Evolutionary conservation across 2,797 vertebrate species (phyloP).

Genomic region (Rhadinocentrus ornatus): DNA sequence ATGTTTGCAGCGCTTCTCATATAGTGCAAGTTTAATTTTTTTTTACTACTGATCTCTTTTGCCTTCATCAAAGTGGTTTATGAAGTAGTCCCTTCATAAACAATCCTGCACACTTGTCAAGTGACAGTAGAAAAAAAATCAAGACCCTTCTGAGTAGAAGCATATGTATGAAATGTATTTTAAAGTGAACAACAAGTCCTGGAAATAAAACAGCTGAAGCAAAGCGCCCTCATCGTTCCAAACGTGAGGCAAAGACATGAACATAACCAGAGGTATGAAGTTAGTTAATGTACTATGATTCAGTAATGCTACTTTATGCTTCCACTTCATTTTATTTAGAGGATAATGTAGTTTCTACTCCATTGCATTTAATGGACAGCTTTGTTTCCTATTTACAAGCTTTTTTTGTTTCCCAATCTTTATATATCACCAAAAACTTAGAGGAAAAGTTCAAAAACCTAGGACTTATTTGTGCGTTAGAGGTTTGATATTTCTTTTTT

Average conservation of each 20-base stretch:
- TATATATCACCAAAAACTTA: not conserved
- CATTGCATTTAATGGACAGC: not conserved
- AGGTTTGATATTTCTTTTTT: not conserved
- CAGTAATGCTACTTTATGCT: not conserved
- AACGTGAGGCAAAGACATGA: not conserved
- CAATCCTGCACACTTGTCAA: not conserved
- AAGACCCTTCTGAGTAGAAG: not conserved
- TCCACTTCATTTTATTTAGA: not conserved
- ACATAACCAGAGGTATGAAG: not conserved
- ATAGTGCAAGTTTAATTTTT: not conserved
- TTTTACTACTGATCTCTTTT: not conserved
- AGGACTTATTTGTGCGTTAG: not conserved
- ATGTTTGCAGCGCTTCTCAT: not conserved
- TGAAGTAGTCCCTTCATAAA: not conserved
- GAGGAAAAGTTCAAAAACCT: not conserved
- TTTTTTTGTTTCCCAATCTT: not conserved
- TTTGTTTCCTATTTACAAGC: not conserved
- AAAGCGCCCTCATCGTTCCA: not conserved
- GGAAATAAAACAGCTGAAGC: not conserved
- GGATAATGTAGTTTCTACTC: not conserved
- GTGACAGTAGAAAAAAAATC: not conserved
- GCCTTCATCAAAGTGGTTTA: not conserved
- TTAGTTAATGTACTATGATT: not conserved
- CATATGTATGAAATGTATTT: conserved; percentile 1
- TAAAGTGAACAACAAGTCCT: not conserved